phyloP scores from a whole-genome alignment of 1,140 invertebrate species.

The Eubasilissa regina region DNA sequence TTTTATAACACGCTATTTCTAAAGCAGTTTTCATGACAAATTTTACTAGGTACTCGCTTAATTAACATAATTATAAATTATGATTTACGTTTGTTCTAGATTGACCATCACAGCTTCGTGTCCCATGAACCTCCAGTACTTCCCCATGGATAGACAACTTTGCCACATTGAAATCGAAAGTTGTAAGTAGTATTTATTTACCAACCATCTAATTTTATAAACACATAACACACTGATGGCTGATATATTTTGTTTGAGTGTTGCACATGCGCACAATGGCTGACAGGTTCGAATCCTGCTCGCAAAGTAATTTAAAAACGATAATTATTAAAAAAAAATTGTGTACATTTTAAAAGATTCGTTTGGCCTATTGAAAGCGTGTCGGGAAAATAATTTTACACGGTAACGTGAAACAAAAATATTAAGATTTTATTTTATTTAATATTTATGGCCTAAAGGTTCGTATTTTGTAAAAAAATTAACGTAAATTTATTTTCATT shows the following conservation, averaged over 20 bases:
- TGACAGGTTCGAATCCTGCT: conserved; percentile 50
- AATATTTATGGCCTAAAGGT: too few relatives aligned
- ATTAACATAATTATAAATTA: too few relatives aligned
- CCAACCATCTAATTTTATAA: conserved; percentile 4
- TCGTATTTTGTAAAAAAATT: too few relatives aligned
- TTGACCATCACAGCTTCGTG: conserved; percentile 97
- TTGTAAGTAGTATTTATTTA: conserved; percentile 84
- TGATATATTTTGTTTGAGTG: conserved; percentile 51
- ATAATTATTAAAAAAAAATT: not conserved
- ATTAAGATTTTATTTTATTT: too few relatives aligned
- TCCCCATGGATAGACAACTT: conserved; percentile 97
- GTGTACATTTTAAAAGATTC: conserved; percentile 21
- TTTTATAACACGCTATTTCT: not conserved
- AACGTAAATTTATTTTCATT: too few relatives aligned
- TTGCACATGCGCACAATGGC: conserved; percentile 54
- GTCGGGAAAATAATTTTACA: conserved; percentile 12
- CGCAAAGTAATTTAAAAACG: not conserved
- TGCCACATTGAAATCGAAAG: conserved; percentile 98
- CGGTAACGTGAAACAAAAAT: not conserved
- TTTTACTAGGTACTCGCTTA: too few relatives aligned
- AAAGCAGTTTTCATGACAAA: too few relatives aligned
- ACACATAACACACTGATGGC: conserved; percentile 45
- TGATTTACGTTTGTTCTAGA: conserved; percentile 75
- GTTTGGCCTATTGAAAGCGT: conserved; percentile 22
- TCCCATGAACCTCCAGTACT: conserved; percentile 98